Evolutionary conservation across 2,797 vertebrate species (phyloP).

Genomic region (Phataginus tricuspis): DNA sequence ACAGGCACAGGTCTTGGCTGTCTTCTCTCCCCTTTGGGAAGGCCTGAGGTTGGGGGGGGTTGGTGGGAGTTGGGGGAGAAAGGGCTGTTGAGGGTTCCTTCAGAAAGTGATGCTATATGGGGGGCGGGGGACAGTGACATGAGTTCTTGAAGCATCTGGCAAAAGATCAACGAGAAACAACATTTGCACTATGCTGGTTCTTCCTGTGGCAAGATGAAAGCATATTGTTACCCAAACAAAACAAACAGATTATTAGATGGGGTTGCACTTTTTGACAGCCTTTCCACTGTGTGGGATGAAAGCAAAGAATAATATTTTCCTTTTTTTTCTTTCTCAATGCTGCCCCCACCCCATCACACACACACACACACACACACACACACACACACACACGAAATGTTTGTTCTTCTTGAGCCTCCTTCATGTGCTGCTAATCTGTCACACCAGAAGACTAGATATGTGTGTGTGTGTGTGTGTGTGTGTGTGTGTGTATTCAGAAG

Average conservation of each 20-base stretch:
- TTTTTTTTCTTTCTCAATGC: conserved; percentile 44
- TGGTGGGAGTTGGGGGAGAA: background rate
- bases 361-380: background rate
- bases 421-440: conserved; percentile 63
- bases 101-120: conserved; percentile 51
- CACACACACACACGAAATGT: background rate
- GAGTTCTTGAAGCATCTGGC: conserved; percentile 76
- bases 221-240: conserved; percentile 86
- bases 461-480: conserved; percentile 22
- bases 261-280: conserved; percentile 55
- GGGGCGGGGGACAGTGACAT: background rate
- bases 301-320: conserved; percentile 59
- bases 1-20: background rate
- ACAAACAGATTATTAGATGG: conserved; percentile 65
- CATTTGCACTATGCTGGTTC: conserved; percentile 75
- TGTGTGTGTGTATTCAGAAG: conserved; percentile 15
- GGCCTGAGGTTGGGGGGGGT: background rate
- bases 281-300: conserved; percentile 30
- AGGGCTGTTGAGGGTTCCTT: background rate
- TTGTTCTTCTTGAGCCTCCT: conserved; percentile 33
- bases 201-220: conserved; percentile 77
- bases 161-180: conserved; percentile 78
- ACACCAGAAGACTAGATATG: background rate
- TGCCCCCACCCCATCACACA: background rate
- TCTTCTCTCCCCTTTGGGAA: conserved; percentile 69